phyloP scores from a whole-genome alignment of 2,888 invertebrate species.

The Ceraclea dissimilis region DNA sequence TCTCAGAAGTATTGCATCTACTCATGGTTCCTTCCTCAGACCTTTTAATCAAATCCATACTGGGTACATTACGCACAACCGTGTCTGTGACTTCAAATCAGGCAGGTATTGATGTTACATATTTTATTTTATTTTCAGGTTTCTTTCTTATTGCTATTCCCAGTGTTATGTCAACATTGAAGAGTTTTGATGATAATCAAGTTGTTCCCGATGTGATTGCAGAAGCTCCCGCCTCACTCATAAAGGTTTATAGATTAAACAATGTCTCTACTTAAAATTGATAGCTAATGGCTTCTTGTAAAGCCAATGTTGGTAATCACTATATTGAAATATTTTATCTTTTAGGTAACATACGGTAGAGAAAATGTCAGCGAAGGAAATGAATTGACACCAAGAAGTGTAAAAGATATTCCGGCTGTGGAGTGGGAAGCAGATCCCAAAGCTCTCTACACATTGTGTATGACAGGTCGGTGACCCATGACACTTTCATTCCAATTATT shows the following conservation, averaged over 20 bases:
- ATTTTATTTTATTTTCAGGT: neutral
- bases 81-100: too few relatives aligned
- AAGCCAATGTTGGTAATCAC: too few relatives aligned
- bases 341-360: constrained; percentile 30
- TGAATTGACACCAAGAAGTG: constrained; percentile 66
- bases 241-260: neutral
- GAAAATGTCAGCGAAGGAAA: constrained; percentile 56
- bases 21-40: too few relatives aligned
- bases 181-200: constrained; percentile 49
- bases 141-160: neutral
- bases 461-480: constrained; percentile 63
- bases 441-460: constrained; percentile 65
- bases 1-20: too few relatives aligned
- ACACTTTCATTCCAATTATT: too few relatives aligned
- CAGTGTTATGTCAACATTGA: constrained; percentile 2
- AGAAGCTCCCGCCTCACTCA: constrained; percentile 43
- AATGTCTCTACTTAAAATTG: too few relatives aligned
- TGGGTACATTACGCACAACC: too few relatives aligned
- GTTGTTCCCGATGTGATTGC: constrained; percentile 71
- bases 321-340: too few relatives aligned
- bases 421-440: constrained; percentile 54
- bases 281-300: too few relatives aligned
- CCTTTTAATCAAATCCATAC: too few relatives aligned
- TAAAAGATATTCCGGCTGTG: constrained; percentile 64
- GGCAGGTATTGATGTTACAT: too few relatives aligned